phyloP scores from a whole-genome alignment of 2,888 invertebrate species.

The Graphium colonna region DNA sequence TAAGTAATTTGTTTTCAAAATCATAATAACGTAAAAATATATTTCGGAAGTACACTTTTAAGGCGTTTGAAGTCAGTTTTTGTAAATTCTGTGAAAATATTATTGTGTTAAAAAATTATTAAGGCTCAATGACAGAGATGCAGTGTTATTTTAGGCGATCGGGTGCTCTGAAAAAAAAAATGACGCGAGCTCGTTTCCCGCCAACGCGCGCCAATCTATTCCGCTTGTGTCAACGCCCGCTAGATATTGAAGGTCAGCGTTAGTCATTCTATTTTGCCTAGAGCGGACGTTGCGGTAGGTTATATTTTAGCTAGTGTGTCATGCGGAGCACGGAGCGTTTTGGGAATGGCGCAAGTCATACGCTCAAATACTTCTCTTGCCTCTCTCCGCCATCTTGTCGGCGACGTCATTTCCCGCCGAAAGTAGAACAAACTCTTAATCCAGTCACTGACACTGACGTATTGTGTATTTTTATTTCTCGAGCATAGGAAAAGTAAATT shows the following conservation, averaged over 20 bases:
- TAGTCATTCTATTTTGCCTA: conserved; percentile 24
- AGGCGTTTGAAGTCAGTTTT: no score
- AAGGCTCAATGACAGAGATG: background rate
- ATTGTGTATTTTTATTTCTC: no score
- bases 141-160: no score
- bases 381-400: background rate
- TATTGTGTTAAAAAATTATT: background rate
- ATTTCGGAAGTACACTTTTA: no score
- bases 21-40: no score
- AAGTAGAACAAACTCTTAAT: background rate
- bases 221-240: conserved; percentile 15
- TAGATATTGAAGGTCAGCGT: conserved; percentile 28
- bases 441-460: no score
- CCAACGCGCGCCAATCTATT: conserved; percentile 12
- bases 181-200: background rate
- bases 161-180: conserved; percentile 7
- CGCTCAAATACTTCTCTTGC: background rate
- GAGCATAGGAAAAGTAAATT: no score
- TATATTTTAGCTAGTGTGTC: conserved; percentile 23
- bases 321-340: conserved; percentile 11
- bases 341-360: conserved; percentile 9
- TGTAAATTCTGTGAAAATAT: background rate
- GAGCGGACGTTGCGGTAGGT: conserved; percentile 35
- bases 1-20: no score
- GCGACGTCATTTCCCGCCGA: background rate